phyloP scores from a whole-genome alignment of 2,888 invertebrate species.

The Tetranychus piercei region DNA sequence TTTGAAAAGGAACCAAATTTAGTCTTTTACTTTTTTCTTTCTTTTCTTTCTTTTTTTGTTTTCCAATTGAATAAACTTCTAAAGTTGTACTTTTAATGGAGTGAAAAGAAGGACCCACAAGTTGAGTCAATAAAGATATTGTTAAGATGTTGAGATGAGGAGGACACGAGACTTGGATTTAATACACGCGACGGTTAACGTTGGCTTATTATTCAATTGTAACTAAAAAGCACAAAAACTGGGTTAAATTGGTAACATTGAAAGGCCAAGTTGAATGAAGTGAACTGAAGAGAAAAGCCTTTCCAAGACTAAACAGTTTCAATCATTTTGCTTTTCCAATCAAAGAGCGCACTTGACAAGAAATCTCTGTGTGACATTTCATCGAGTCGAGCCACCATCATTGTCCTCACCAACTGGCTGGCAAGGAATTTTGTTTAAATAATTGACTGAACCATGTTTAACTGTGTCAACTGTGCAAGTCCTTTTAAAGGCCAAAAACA shows the following conservation, averaged over 20 bases:
- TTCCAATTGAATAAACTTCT: neutral
- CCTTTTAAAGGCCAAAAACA: too few species aligned
- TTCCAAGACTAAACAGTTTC: neutral
- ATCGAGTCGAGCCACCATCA: too few species aligned
- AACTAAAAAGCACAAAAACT: neutral
- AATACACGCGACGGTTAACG: neutral
- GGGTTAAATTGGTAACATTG: neutral
- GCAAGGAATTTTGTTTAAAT: too few species aligned
- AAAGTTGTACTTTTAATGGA: neutral
- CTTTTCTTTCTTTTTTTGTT: neutral
- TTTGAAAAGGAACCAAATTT: neutral
- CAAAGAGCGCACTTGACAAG: neutral
- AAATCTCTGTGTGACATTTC: too few species aligned
- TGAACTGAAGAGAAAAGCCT: neutral
- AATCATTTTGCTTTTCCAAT: neutral
- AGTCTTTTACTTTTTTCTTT: too few species aligned
- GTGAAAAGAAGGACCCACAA: neutral
- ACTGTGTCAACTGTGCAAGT: too few species aligned
- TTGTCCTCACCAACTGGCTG: too few species aligned
- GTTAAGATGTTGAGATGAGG: neutral
- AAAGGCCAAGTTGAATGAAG: neutral
- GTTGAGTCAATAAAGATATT: neutral
- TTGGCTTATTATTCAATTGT: neutral
- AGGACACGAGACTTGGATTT: neutral
- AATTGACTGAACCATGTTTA: too few species aligned